Conservation (phyloP, 2,888 invertebrate species). For the Drosophila aldrichi region DNA sequence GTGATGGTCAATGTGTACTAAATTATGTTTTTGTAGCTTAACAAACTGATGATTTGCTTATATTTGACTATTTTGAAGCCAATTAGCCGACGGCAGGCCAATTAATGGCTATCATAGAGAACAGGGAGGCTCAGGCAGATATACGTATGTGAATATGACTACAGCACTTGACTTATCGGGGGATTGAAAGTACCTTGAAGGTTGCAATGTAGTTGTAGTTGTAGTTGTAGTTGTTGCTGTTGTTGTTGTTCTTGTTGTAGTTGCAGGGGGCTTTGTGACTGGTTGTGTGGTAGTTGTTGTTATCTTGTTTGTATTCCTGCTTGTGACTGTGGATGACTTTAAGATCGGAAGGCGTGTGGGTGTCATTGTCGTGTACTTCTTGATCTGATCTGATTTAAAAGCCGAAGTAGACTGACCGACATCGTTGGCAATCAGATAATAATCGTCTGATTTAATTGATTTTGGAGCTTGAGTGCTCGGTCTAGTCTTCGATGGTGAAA, state of each 20-base stretch:
- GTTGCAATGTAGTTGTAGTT: conserved; percentile 35
- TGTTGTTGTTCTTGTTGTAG: conserved; percentile 33
- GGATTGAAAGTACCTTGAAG: conserved; percentile 54
- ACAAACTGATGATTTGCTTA: conserved; percentile 14
- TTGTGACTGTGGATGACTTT: conserved; percentile 37
- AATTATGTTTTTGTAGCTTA: conserved; percentile 7
- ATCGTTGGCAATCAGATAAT: conserved; percentile 70
- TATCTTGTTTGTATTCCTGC: conserved; percentile 68
- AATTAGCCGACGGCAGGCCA: conserved; percentile 13
- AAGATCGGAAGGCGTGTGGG: conserved; percentile 58
- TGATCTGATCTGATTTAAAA: conserved; percentile 26
- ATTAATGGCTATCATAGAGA: conserved; percentile 1
- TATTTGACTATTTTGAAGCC: conserved; percentile 21
- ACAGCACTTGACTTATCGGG: conserved; percentile 20
- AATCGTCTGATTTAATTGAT: conserved; percentile 66
- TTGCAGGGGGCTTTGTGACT: conserved; percentile 49
- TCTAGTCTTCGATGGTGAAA: conserved; percentile 15
- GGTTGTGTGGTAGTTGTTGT: conserved; percentile 84
- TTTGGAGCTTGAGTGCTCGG: conserved; percentile 45
- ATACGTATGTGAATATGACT: conserved; percentile 11
- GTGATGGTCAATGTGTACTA: conserved; percentile 1
- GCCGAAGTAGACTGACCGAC: conserved; percentile 34
- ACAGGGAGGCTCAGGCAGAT: conserved; percentile 14
- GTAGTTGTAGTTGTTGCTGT: conserved; percentile 13
- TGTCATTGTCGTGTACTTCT: conserved; percentile 65